Conservation (phyloP, 2,888 invertebrate species). For the Cyrtodaria siliqua region DNA sequence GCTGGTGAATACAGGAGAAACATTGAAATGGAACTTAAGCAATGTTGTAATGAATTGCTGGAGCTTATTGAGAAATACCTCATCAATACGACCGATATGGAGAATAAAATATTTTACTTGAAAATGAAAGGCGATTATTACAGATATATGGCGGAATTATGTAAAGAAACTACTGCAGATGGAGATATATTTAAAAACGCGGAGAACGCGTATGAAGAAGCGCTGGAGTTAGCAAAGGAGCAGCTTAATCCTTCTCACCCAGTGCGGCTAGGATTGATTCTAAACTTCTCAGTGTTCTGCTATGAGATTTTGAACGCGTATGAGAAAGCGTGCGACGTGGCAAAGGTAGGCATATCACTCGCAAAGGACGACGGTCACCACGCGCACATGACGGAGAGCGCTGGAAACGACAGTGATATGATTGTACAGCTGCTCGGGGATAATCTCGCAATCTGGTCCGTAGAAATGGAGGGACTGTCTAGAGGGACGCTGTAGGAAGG, state of each 20-base stretch:
- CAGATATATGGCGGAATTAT: constrained; percentile 48
- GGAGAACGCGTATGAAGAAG: constrained; percentile 31
- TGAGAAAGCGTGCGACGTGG: constrained; percentile 34
- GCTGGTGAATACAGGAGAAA: constrained; percentile 40
- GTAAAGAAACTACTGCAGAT: constrained; percentile 14
- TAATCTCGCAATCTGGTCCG: constrained; percentile 45
- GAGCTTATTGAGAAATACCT: constrained; percentile 35
- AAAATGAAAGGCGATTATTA: constrained; percentile 58
- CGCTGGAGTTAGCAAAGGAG: constrained; percentile 31
- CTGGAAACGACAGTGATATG: constrained; percentile 33
- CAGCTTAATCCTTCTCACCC: constrained; percentile 39
- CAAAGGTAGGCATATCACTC: constrained; percentile 10
- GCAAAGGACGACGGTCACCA: constrained; percentile 36
- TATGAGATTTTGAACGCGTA: constrained; percentile 46
- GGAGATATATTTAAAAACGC: constrained; percentile 31
- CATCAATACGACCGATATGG: constrained; percentile 33
- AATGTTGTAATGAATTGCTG: constrained; percentile 41
- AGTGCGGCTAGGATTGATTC: constrained; percentile 37
- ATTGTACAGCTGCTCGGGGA: constrained; percentile 44
- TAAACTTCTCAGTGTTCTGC: constrained; percentile 50
- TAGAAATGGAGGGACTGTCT: constrained; percentile 24
- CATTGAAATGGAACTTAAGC: constrained; percentile 44
- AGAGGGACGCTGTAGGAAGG: not conserved
- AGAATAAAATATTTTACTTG: constrained; percentile 52
- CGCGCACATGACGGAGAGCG: not conserved